phyloP scores from a whole-genome alignment of 2,888 invertebrate genomes.

The Palloptera scutellata region DNA sequence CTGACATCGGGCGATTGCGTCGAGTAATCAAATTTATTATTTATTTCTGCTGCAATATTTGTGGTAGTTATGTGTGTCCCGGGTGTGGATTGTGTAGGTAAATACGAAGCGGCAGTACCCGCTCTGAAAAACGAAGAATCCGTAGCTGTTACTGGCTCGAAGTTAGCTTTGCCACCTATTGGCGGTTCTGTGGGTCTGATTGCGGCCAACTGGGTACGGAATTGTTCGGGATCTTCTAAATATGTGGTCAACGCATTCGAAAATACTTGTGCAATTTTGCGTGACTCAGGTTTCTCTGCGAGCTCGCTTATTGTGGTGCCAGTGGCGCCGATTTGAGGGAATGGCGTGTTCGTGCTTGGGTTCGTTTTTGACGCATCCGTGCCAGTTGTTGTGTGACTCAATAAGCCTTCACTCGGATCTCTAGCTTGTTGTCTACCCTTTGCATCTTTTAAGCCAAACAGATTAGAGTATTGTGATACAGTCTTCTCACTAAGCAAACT shows the following conservation, averaged over 20 bases:
- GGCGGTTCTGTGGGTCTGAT: conserved; percentile 82
- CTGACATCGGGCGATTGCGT: conserved; percentile 48
- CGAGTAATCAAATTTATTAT: conserved; percentile 52
- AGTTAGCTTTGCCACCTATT: conserved; percentile 52
- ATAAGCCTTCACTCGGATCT: conserved; percentile 65
- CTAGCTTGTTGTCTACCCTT: conserved; percentile 45
- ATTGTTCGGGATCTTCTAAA: conserved; percentile 82
- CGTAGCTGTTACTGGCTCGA: conserved; percentile 48
- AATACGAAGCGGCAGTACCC: conserved; percentile 56
- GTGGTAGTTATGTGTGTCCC: conserved; percentile 48
- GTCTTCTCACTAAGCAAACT: conserved; percentile 70
- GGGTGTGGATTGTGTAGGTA: conserved; percentile 53
- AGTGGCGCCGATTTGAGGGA: conserved; percentile 67
- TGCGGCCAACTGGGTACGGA: conserved; percentile 77
- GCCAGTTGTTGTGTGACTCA: conserved; percentile 23
- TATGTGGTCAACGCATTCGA: conserved; percentile 84
- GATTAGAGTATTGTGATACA: conserved; percentile 53
- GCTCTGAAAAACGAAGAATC: conserved; percentile 49
- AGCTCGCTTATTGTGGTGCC: conserved; percentile 69
- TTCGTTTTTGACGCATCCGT: conserved; percentile 14
- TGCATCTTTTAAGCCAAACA: conserved; percentile 54
- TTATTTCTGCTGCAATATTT: conserved; percentile 68
- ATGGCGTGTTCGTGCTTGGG: conserved; percentile 37
- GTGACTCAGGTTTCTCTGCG: conserved; percentile 69
- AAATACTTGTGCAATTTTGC: conserved; percentile 84